phyloP scores from a whole-genome alignment of 1,140 invertebrate species.

The Dendroctonus ponderosae region DNA sequence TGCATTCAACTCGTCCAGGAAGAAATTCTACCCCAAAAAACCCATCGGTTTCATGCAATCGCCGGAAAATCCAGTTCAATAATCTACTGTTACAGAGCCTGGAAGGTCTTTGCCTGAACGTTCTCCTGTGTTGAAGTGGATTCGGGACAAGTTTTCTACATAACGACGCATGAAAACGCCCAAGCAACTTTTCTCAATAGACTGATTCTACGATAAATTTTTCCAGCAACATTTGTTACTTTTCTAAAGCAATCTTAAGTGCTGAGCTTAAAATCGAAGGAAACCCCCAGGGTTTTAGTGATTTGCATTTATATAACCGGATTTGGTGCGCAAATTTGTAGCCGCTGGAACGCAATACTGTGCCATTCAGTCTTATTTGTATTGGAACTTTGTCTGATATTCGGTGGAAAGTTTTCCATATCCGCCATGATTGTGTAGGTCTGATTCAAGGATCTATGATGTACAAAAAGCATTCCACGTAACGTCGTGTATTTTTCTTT shows the following conservation, averaged over 20 bases:
- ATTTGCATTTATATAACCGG: not conserved
- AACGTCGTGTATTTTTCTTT: too few species aligned
- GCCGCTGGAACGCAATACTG: not conserved
- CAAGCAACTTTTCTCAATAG: conserved; percentile 17
- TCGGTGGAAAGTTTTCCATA: too few species aligned
- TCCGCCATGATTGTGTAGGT: too few species aligned
- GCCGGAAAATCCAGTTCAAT: too few species aligned
- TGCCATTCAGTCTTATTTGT: not conserved
- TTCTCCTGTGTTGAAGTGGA: conserved; percentile 29
- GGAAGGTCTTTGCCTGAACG: conserved; percentile 18
- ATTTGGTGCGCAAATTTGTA: not conserved
- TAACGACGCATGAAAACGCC: conserved; percentile 16
- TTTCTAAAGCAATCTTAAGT: not conserved
- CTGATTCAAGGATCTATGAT: too few species aligned
- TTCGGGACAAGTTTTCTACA: conserved; percentile 31
- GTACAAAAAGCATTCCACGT: too few species aligned
- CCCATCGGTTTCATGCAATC: too few species aligned
- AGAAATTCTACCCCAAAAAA: too few species aligned
- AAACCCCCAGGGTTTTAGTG: not conserved
- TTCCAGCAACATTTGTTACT: not conserved
- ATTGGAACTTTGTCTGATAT: too few species aligned
- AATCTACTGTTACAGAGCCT: too few species aligned
- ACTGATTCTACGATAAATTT: conserved; percentile 16
- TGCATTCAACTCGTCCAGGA: too few species aligned
- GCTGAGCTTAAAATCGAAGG: not conserved